A percentile compares a stretch with the other conserved stretches of the same genome.
Evolutionary conservation across 1,140 invertebrate species (phyloP).

Genomic region (Orchesella cincta): DNA sequence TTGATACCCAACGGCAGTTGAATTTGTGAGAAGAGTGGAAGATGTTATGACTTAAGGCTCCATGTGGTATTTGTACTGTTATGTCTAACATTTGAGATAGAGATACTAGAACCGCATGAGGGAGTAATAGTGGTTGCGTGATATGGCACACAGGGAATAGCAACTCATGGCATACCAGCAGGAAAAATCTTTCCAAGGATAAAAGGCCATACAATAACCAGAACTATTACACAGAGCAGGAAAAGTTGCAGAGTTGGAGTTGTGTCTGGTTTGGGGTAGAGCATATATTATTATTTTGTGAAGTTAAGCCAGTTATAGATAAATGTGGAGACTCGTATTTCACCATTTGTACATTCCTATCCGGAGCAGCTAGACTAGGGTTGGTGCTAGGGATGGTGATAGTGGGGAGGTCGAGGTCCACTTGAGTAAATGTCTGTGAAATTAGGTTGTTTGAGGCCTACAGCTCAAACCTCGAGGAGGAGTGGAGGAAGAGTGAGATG

Average conservation of each 20-base stretch:
- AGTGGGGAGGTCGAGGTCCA: background rate
- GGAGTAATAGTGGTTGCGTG: background rate
- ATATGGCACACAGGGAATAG: background rate
- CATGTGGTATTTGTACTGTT: background rate
- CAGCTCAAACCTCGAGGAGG: background rate
- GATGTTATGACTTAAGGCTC: background rate
- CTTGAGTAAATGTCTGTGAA: constrained; percentile 21
- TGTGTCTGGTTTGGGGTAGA: too few relatives aligned
- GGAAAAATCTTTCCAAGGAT: constrained; percentile 5
- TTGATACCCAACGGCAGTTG: background rate
- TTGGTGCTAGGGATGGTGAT: background rate
- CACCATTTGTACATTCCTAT: too few relatives aligned
- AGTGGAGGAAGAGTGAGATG: background rate
- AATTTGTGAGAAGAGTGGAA: background rate
- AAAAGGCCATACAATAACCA: background rate
- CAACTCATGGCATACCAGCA: too few relatives aligned
- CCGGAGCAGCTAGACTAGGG: too few relatives aligned
- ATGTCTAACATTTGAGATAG: too few relatives aligned
- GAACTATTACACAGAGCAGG: background rate
- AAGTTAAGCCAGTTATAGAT: too few relatives aligned
- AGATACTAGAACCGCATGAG: background rate
- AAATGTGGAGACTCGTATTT: too few relatives aligned
- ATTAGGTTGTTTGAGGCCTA: constrained; percentile 9
- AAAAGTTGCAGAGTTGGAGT: background rate
- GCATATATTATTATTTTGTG: too few relatives aligned